Evolutionary conservation across 1,140 invertebrate genomes (phyloP), one percentile per base, ranked within the genome.

Genomic region (Drosophila sp.): DNA sequence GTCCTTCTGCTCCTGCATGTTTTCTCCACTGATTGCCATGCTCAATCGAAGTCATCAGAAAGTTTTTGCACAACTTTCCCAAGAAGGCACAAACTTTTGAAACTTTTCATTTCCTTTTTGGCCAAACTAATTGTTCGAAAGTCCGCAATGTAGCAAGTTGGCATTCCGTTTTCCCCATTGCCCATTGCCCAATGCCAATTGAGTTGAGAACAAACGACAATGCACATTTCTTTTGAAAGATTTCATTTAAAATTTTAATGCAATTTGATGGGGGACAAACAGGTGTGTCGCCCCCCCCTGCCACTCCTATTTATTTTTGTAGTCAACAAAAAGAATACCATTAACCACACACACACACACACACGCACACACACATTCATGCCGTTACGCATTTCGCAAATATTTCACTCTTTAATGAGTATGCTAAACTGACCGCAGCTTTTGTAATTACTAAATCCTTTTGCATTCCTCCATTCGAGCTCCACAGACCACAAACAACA

Each of bases 391-490:
- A 44, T 44, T 44, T 44, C 17, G 17, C n/a, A 44, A 44, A 44
- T 44, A 44, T 44, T 44, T 44, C 17, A 2, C 33, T 8, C 60
- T 32, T 40, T 57, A 27, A 5, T 57, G 56, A 73, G 60, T 58
- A 3, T 56, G 69, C 70, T 72, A 72, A 29, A 30, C 38, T 66
- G 56, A 58, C 56, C 56, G 56, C 56, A 35, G 56, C 32, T 35
- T 58, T 58, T 58, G 56, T 25, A 58, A 58, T 58, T 58, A 58
- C 32, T 58, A 35, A 32, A 35, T 23, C 44, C 17, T 8, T 47
- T 47, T 23, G 17, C 44, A 47, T 47, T 47, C 44, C 44, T 50
- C 44, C 44, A 50, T 27, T 27, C 17, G 17, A 17, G 17, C 11
- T 23, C 32, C 4, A 17, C 17, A 5, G 32, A 58, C 56, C 56